Evolutionary conservation across 2,797 vertebrate genomes (phyloP).

Genomic region (Eulemur coronatus): DNA sequence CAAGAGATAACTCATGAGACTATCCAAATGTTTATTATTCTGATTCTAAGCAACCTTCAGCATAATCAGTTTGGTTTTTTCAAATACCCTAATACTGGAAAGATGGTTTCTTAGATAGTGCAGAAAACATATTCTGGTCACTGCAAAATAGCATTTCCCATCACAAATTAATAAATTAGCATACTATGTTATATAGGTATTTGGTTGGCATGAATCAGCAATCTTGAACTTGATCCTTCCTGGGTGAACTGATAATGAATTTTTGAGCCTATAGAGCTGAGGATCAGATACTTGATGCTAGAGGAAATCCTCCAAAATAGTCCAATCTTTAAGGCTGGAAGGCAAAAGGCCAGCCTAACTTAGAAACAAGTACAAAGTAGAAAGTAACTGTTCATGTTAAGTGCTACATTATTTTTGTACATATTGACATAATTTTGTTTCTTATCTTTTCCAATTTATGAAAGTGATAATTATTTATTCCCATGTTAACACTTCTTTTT

Average conservation of each 20-base stretch:
- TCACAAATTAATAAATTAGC: constrained; percentile 17
- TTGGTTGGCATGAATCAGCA: not conserved
- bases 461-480: constrained; percentile 2
- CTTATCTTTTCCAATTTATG: not conserved
- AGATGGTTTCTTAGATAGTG: not conserved
- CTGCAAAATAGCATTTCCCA: not conserved
- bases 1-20: not conserved
- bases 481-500: not conserved
- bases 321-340: not conserved
- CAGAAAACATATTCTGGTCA: not conserved
- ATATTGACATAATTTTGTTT: not conserved
- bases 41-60: not conserved
- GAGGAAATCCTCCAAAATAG: not conserved
- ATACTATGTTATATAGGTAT: not conserved
- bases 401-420: not conserved
- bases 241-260: not conserved
- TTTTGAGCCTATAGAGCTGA: not conserved
- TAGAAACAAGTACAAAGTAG: constrained; percentile 21
- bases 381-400: not conserved
- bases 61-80: not conserved
- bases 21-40: constrained; percentile 2
- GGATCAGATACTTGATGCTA: not conserved
- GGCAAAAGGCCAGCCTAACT: not conserved
- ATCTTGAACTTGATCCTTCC: not conserved
- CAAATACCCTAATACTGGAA: not conserved